Evolutionary conservation across 2,888 invertebrate genomes (phyloP).

Genomic region (Penaeus monodon): DNA sequence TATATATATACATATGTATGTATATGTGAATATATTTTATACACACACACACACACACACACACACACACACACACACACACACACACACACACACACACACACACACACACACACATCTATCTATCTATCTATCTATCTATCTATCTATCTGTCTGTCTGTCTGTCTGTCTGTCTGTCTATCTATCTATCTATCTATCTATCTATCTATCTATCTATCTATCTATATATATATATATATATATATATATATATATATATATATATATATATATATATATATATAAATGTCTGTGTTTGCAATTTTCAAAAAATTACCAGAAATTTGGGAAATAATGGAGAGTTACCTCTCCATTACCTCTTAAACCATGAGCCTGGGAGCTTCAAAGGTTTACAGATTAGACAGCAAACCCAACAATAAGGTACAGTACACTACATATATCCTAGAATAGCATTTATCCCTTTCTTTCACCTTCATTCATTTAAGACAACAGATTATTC

Average conservation of each 20-base stretch:
- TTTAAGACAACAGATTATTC: too few species aligned
- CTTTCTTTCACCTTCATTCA: too few species aligned
- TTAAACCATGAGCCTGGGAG: too few species aligned
- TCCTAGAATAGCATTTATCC: too few species aligned
- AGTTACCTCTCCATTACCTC: too few species aligned
- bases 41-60: neutral
- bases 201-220: neutral
- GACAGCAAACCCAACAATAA: too few species aligned
- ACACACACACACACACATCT: neutral
- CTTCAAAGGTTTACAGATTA: too few species aligned
- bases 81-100: neutral
- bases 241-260: slow-evolving; percentile 11
- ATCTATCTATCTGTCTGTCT: neutral
- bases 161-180: neutral
- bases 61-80: neutral
- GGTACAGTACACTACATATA: too few species aligned
- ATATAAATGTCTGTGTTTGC: neutral
- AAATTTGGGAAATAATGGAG: too few species aligned
- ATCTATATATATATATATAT: neutral
- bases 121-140: neutral
- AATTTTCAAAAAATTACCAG: too few species aligned
- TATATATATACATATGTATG: slow-evolving; percentile 1
- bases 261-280: slow-evolving; percentile 18
- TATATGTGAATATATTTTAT: neutral
- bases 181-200: neutral